Percentiles rank a stretch among this genome's conserved stretches.
Evolutionary conservation across 1,140 invertebrate genomes (phyloP).

Genomic region (Chymomyza costata): DNA sequence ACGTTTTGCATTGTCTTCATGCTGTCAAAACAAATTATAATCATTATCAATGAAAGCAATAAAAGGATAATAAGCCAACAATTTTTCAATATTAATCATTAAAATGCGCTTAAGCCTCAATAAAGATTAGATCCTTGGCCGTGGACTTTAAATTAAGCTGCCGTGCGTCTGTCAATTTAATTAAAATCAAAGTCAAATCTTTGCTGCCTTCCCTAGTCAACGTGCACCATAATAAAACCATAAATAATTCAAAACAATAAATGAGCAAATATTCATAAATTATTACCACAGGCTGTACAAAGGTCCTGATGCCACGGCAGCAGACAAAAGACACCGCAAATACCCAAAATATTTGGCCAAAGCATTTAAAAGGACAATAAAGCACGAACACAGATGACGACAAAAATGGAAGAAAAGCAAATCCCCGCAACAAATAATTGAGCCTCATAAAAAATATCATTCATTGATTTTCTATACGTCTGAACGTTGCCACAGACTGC

Average conservation of each 20-base stretch:
- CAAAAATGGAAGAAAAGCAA: slow-evolving; percentile 50
- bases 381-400: slow-evolving; percentile 49
- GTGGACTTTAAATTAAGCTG: slow-evolving; percentile 60
- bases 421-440: slow-evolving; percentile 74
- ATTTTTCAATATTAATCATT: no score
- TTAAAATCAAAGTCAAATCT: slow-evolving; percentile 70
- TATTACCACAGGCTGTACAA: slow-evolving; percentile 46
- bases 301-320: slow-evolving; percentile 6
- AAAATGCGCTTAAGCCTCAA: no score
- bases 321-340: slow-evolving; percentile 53
- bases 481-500: neutral
- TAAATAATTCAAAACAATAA: slow-evolving; percentile 72
- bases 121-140: slow-evolving; percentile 47
- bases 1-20: no score
- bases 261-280: slow-evolving; percentile 73
- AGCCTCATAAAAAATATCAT: slow-evolving; percentile 70
- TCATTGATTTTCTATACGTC: slow-evolving; percentile 59
- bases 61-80: no score
- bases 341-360: slow-evolving; percentile 70
- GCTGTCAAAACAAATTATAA: no score
- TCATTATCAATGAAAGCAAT: no score
- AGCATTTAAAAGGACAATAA: slow-evolving; percentile 72
- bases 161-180: slow-evolving; percentile 62
- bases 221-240: slow-evolving; percentile 58
- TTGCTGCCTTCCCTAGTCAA: slow-evolving; percentile 34